A percentile compares a stretch with the other conserved stretches of the same genome.
phyloP scores from a whole-genome alignment of 2,113 vertebrate species.

The Nematolebias whitei region DNA sequence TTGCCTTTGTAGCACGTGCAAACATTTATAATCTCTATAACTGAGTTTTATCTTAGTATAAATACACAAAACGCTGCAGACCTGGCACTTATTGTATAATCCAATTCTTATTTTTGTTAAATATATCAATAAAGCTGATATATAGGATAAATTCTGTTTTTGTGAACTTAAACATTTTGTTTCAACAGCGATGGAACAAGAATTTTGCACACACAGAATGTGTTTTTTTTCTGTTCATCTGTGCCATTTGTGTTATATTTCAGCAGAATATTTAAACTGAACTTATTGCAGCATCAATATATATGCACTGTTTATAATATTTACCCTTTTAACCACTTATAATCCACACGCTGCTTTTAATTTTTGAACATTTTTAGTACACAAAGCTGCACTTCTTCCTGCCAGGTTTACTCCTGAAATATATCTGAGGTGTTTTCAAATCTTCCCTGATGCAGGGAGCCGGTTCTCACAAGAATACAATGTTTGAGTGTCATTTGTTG shows the following conservation, averaged over 20 bases:
- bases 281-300: too few relatives aligned
- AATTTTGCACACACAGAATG: too few relatives aligned
- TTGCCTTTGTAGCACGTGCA: slow-evolving; percentile 70
- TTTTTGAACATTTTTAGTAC: too few relatives aligned
- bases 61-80: slow-evolving; percentile 82
- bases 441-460: background rate
- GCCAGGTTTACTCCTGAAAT: background rate
- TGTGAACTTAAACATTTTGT: background rate
- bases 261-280: too few relatives aligned
- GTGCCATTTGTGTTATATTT: too few relatives aligned
- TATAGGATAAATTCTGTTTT: slow-evolving; percentile 69
- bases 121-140: slow-evolving; percentile 90
- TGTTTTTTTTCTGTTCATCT: too few relatives aligned
- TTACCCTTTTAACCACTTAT: too few relatives aligned
- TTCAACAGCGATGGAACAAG: too few relatives aligned
- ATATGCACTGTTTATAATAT: too few relatives aligned
- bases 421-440: background rate
- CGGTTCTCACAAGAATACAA: too few relatives aligned
- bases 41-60: slow-evolving; percentile 59
- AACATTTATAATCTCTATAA: slow-evolving; percentile 71
- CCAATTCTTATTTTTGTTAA: slow-evolving; percentile 86
- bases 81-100: slow-evolving; percentile 94
- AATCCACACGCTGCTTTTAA: too few relatives aligned
- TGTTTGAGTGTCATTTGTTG: too few relatives aligned
- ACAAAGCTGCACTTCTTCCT: background rate